Conservation (phyloP, 2,888 invertebrate genomes). For the Machimus atricapillus region DNA sequence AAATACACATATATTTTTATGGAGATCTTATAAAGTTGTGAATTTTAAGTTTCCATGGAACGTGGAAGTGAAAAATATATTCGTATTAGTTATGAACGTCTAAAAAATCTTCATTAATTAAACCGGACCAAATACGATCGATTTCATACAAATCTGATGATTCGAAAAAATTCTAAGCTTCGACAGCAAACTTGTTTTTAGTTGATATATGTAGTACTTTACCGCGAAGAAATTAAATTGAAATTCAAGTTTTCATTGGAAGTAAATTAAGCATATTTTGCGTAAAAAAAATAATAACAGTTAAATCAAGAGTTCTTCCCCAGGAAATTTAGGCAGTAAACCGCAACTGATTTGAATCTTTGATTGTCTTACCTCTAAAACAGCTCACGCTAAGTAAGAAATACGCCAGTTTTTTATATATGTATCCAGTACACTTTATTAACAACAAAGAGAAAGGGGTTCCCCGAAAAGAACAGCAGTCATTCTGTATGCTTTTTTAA, state of each 20-base stretch:
- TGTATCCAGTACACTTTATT: neutral
- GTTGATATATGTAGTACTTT: neutral
- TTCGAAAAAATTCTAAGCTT: neutral
- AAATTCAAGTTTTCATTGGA: neutral
- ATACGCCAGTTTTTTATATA: neutral
- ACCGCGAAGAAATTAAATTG: neutral
- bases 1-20: too few species aligned
- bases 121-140: neutral
- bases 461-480: neutral
- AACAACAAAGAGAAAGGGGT: slow-evolving; percentile 8
- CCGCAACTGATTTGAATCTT: neutral
- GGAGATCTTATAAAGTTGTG: too few species aligned
- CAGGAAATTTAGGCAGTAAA: neutral
- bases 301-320: neutral
- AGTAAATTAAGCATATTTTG: neutral
- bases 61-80: too few species aligned
- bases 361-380: neutral
- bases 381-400: neutral
- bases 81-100: too few species aligned
- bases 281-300: neutral
- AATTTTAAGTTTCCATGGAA: too few species aligned
- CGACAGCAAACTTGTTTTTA: neutral
- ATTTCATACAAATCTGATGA: neutral
- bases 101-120: too few species aligned
- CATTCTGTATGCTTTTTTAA: neutral